Evolutionary conservation across 2,888 invertebrate species (phyloP).

Genomic region (Nomada goodeniana): DNA sequence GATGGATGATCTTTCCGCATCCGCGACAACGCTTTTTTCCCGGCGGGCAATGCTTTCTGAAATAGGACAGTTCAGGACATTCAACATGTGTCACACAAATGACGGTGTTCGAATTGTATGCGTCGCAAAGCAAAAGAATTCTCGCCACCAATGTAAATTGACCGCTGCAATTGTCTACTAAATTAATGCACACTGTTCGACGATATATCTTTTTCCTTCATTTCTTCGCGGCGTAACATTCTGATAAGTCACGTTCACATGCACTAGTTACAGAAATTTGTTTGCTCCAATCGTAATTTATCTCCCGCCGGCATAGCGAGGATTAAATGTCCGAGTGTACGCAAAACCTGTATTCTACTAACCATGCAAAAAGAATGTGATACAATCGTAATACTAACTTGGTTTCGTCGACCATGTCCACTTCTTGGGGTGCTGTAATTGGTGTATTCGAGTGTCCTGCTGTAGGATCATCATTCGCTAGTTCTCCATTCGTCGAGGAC

Average conservation of each 20-base stretch:
- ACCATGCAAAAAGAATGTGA: neutral
- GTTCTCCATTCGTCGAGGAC: slow-evolving; percentile 98
- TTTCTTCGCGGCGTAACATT: neutral
- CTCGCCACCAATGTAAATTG: neutral
- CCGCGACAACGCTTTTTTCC: slow-evolving; percentile 69
- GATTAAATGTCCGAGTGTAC: neutral
- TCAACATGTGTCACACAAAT: slow-evolving; percentile 51
- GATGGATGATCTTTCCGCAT: slow-evolving; percentile 69
- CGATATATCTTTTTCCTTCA: neutral
- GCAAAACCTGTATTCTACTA: neutral
- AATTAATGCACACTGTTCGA: slow-evolving; percentile 13
- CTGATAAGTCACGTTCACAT: slow-evolving; percentile 26
- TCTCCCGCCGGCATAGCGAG: neutral
- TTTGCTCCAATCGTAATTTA: neutral
- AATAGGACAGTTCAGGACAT: slow-evolving; percentile 53
- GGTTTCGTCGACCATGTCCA: slow-evolving; percentile 98
- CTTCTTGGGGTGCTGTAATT: slow-evolving; percentile 96
- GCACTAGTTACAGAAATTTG: slow-evolving; percentile 33
- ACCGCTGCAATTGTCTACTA: neutral
- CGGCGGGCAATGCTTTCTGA: slow-evolving; percentile 59
- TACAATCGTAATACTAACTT: slow-evolving; percentile 89
- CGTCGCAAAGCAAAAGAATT: neutral
- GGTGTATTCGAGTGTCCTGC: slow-evolving; percentile 99
- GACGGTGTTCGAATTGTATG: neutral
- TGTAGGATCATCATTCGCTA: slow-evolving; percentile 97